Percentiles rank a stretch among this genome's conserved stretches.
Conservation (phyloP, 2,113 vertebrate species). For the Pelodiscus sinensis region DNA sequence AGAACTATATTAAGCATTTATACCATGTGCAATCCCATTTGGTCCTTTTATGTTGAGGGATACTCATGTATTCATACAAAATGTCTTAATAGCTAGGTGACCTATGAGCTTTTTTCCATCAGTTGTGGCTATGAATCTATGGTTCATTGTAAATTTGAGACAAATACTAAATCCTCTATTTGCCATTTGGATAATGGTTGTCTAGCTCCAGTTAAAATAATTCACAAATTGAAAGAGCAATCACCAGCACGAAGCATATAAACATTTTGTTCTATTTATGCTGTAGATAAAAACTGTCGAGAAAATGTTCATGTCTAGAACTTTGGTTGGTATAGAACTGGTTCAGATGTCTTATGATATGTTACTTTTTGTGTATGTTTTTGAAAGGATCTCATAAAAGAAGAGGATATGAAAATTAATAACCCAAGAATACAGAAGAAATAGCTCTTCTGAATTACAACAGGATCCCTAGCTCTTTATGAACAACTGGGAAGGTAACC, state of each 20-base stretch:
- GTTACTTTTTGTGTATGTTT: constrained; percentile 68
- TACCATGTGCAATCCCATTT: not conserved
- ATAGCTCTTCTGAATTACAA: constrained; percentile 17
- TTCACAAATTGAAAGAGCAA: constrained; percentile 52
- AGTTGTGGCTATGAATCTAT: not conserved
- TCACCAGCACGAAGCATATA: constrained; percentile 35
- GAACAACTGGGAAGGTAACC: constrained; percentile 31
- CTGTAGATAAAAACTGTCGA: constrained; percentile 32
- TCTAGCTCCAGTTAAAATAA: constrained; percentile 39
- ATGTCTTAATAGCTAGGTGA: constrained; percentile 19
- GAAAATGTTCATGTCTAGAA: constrained; percentile 47
- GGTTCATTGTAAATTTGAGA: constrained; percentile 9
- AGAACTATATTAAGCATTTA: constrained; percentile 1
- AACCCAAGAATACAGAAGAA: constrained; percentile 49
- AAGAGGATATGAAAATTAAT: constrained; percentile 64
- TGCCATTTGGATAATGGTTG: constrained; percentile 31
- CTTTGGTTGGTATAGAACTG: constrained; percentile 70
- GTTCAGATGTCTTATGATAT: constrained; percentile 42
- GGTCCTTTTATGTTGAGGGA: constrained; percentile 20
- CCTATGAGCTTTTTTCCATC: not conserved
- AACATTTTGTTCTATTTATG: constrained; percentile 5
- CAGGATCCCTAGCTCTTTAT: constrained; percentile 43
- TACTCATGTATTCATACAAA: constrained; percentile 36
- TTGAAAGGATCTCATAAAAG: constrained; percentile 71
- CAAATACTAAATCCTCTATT: constrained; percentile 13